phyloP scores from a whole-genome alignment of 2,888 invertebrate species.

The Agrilus mali region DNA sequence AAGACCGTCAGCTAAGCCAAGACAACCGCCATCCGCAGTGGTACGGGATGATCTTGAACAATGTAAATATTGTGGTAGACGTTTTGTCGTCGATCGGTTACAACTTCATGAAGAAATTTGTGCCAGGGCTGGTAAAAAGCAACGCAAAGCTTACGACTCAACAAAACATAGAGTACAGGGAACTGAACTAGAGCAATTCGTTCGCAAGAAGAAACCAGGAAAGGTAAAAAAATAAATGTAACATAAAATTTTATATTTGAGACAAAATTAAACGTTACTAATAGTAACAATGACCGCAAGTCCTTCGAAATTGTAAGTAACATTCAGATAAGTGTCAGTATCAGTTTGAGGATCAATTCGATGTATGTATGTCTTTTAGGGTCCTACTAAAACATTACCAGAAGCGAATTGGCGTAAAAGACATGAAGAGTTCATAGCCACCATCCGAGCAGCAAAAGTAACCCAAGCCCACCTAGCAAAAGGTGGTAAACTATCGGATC shows the following conservation, averaged over 20 bases:
- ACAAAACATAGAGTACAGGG: conserved; percentile 82
- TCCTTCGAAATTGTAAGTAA: too few relatives aligned
- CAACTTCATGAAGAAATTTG: conserved; percentile 78
- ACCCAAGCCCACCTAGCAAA: conserved; percentile 66
- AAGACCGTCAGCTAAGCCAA: conserved; percentile 23
- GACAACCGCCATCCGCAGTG: conserved; percentile 18
- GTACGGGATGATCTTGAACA: conserved; percentile 35
- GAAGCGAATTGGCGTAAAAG: conserved; percentile 71
- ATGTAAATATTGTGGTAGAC: conserved; percentile 67
- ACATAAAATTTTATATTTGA: too few relatives aligned
- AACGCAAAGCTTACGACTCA: conserved; percentile 84
- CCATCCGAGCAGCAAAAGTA: conserved; percentile 82
- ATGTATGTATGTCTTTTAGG: too few relatives aligned
- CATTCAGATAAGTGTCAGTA: too few relatives aligned
- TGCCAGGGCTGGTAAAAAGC: conserved; percentile 61
- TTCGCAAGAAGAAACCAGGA: conserved; percentile 21
- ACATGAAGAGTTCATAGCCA: conserved; percentile 85
- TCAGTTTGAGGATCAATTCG: too few relatives aligned
- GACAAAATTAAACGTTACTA: too few relatives aligned
- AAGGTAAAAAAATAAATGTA: too few relatives aligned
- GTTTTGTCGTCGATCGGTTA: conserved; percentile 71
- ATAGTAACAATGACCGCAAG: too few relatives aligned
- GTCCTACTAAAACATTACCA: neutral
- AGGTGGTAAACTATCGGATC: conserved; percentile 76
- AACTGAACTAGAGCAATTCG: conserved; percentile 75